Conservation (phyloP, 1,140 invertebrate genomes). For the Neotoxoptera formosana region DNA sequence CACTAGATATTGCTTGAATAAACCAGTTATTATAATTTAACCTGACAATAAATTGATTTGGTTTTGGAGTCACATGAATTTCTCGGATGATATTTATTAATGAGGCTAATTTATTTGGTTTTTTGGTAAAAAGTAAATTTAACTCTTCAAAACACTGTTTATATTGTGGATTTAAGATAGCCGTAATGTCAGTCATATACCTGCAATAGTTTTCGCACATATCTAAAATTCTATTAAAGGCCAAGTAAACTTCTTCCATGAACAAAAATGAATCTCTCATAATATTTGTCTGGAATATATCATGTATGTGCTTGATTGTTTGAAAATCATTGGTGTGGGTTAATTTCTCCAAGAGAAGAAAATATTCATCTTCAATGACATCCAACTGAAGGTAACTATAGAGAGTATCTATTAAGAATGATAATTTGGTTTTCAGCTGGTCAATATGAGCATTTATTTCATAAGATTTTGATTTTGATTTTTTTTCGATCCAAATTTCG, state of each 20-base stretch:
- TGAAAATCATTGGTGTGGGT: conserved; percentile 30
- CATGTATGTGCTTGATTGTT: conserved; percentile 42
- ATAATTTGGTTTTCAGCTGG: conserved; percentile 39
- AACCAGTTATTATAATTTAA: conserved; percentile 50
- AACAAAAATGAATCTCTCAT: conserved; percentile 55
- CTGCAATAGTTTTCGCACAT: conserved; percentile 53
- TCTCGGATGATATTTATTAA: neutral
- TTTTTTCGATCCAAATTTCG: conserved; percentile 29
- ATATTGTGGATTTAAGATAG: conserved; percentile 9
- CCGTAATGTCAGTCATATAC: conserved; percentile 38
- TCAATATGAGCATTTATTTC: neutral
- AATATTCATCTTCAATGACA: conserved; percentile 53
- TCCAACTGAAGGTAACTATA: conserved; percentile 40
- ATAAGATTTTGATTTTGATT: conserved; percentile 22
- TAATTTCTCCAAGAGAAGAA: conserved; percentile 44
- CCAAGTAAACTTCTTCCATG: conserved; percentile 39
- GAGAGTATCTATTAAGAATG: conserved; percentile 44
- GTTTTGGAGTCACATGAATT: conserved; percentile 38
- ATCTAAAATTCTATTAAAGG: conserved; percentile 38
- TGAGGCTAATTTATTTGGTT: neutral
- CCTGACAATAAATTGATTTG: conserved; percentile 40
- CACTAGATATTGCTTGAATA: neutral
- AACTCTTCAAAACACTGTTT: conserved; percentile 42
- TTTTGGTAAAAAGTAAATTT: conserved; percentile 37
- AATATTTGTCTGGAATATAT: conserved; percentile 48